Evolutionary conservation across 2,797 vertebrate genomes (phyloP).

Genomic region (Eupleurogrammus muticus): DNA sequence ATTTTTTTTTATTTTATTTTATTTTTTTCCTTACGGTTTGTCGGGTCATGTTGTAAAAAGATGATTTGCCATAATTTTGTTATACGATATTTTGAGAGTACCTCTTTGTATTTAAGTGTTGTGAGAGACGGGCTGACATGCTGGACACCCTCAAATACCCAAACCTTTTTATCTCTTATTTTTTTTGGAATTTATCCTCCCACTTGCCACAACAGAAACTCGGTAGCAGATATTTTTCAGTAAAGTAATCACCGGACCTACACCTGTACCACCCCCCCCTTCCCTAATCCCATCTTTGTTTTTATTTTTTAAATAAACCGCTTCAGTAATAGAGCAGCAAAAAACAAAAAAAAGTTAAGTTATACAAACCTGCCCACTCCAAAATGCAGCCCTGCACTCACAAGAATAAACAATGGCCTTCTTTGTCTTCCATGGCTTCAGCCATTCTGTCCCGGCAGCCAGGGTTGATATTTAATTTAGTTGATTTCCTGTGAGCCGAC

Average conservation of each 20-base stretch:
- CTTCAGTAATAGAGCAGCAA: conserved; percentile 46
- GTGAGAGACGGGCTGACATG: conserved; percentile 78
- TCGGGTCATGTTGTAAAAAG: conserved; percentile 74
- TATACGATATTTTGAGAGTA: conserved; percentile 82
- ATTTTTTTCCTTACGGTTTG: conserved; percentile 67
- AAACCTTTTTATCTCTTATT: conserved; percentile 3
- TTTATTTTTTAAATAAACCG: conserved; percentile 36
- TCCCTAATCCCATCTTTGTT: conserved; percentile 1
- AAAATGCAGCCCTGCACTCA: conserved; percentile 78
- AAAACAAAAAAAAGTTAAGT: conserved; percentile 45
- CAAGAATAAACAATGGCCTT: conserved; percentile 81
- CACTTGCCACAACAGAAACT: conserved; percentile 66
- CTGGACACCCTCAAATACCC: conserved; percentile 69
- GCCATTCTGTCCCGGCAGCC: conserved; percentile 79
- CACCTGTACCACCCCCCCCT: conserved; percentile 19
- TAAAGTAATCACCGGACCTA: conserved; percentile 73
- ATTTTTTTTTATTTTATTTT: background rate
- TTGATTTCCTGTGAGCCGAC: conserved; percentile 74
- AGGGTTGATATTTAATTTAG: conserved; percentile 82
- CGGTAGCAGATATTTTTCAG: conserved; percentile 55
- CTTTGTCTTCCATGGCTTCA: conserved; percentile 85
- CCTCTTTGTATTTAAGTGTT: conserved; percentile 86
- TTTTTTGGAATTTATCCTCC: conserved; percentile 83
- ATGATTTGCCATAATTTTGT: conserved; percentile 84
- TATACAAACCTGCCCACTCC: conserved; percentile 40